Evolutionary conservation across 30 jellyfish, hydroid and myxozoan species (phyloP).

Genomic region (Aurelia aurita): DNA sequence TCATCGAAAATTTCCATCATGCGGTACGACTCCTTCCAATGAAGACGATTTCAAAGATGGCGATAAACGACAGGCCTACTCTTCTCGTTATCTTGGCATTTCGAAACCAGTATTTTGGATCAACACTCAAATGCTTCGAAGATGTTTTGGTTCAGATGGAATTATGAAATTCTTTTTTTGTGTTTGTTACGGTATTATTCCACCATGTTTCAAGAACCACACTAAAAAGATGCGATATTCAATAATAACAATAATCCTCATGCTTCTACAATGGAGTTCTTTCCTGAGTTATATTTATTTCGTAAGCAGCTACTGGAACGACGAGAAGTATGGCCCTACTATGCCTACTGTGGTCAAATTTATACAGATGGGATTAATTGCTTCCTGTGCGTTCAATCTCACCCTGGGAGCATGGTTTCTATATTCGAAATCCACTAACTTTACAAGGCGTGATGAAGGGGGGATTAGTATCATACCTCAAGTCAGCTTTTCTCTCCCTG

Average conservation of each 20-base stretch:
- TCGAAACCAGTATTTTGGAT: neutral
- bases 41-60: too few relatives aligned
- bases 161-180: constrained; percentile 7
- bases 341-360: constrained; percentile 8
- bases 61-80: neutral
- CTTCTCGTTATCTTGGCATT: neutral
- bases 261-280: constrained; percentile 9
- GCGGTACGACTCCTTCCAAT: too few relatives aligned
- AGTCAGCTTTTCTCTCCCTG: neutral
- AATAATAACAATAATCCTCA: neutral
- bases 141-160: neutral
- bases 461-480: neutral
- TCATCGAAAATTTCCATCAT: too few relatives aligned
- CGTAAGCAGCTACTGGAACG: neutral
- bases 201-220: neutral
- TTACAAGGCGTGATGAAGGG: neutral
- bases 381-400: constrained; percentile 14
- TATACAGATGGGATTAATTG: constrained; percentile 11
- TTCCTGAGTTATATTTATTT: neutral
- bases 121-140: neutral
- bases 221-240: neutral
- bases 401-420: constrained; percentile 2
- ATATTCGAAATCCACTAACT: neutral
- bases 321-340: neutral
- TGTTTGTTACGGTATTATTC: neutral